Base-by-base conservation (phyloP, 37 sponge, comb jelly and placozoan genomes). In the Halichondria panicea region DNA sequence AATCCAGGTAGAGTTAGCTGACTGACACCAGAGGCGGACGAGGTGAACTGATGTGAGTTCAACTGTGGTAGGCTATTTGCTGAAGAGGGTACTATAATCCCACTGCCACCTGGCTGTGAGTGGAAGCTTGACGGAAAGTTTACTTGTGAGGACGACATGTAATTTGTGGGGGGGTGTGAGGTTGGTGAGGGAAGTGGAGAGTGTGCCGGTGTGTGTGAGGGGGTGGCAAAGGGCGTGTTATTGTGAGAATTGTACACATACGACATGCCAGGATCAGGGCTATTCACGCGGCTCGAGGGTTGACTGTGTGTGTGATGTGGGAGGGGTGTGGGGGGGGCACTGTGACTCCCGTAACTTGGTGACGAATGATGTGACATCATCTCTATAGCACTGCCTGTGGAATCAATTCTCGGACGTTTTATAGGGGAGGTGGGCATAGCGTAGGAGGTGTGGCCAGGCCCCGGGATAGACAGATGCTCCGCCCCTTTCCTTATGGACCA, bases 131-230 rank as follows among this genome's bases (percentile, higher is more conserved):
- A 15, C 15, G 52, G 52, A 18, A 15, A 11, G 15, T 48, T 48
- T 48, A 18, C 13, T 35, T 22, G 46, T 21, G 63, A 46, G 76
- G 1, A 28, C 53, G 43, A 76, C 32, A 28, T 60, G 44, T 62
- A 44, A 60, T 6, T 43, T 62, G 12, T 30, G 36, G 33, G 46
- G 46, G 72, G 55, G 31, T 36, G 67, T 25, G 42, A 35, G 33
- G 60, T 50, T 1, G 81, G 81, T 27, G 70, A 81, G 18, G 87
- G 88, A 1, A 70, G 73, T 1, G 92, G 92, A 4, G 88, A 91
- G 45, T 82, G 92, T 18, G 68, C 66, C 3, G 85, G 81, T 24
- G 84, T 72, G 3, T 69, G 81, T 1, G 54, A 58, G 15, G 90
- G 85, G 22, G 84, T 76, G 21, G 34, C 59, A 70, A 83, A 83